Evolutionary conservation across 2,888 invertebrate species (phyloP), one percentile per base, ranked within the genome.

Genomic region (Drosophila paranaensis): DNA sequence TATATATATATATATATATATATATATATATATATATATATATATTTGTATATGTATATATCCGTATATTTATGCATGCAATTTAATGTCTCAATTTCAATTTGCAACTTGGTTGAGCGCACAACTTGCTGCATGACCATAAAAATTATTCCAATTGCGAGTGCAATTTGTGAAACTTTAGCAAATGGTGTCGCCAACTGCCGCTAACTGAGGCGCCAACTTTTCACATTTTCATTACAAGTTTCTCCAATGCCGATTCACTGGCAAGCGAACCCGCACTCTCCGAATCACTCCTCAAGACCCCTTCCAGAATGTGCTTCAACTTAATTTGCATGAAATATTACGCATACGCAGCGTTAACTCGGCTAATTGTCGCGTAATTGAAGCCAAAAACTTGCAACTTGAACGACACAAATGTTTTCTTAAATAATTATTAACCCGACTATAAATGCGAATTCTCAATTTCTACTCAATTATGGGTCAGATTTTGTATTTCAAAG

Each of bases 181-280:
- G 40, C 68, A 58, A 68, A 67, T 68, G 51, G 67, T 53, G 67
- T 67, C 68, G 51, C 67, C 67, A 68, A 68, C 67, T 68, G 67
- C 33, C 67, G 58, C 55, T 13, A 67, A 56, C 42, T 66, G n/a
- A 42, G 43, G 20, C 67, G 45, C 43, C 45, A 68, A 68, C 67
- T 68, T 68, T 65, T 67, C 45, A 40, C 67, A 68, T 67, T 68
- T 68, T 46, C 67, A 66, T 68, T 68, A 67, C 67, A 68, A 68
- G 45, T 68, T 68, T 53, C 25, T 25, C 20, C 20, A 20, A 20
- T 20, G 1, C 20, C 39, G 33, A 39, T 51, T 27, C 20, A 20
- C 20, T 20, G 20, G 1, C 20, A 20, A 20, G 20, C 20, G 20
- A 20, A 20, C 20, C 20, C 20, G 2, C 20, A 20, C 20, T 20